These are phyloP conservation scores for Carollia perspicillata DNA, from an alignment of 2,113 vertebrate genomes.

Conservation along the genomic window DNA sequence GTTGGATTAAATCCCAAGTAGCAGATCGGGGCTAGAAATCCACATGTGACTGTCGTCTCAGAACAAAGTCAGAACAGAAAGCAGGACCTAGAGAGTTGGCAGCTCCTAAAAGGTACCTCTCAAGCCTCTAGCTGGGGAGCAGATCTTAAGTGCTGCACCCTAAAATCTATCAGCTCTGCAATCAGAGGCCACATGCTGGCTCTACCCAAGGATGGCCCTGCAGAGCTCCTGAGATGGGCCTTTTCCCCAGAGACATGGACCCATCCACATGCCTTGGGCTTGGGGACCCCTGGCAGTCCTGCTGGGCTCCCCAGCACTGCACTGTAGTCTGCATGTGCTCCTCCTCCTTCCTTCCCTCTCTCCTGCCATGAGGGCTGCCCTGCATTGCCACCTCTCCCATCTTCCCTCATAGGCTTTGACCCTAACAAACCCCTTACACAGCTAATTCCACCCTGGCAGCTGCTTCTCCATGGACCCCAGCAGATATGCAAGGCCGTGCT, in stretches of 20 bases:
- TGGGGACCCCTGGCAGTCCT: background rate
- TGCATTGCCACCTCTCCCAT: accelerated
- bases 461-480: background rate
- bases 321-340: background rate
- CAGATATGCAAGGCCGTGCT: background rate
- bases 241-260: background rate
- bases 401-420: background rate
- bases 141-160: background rate
- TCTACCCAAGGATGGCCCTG: background rate
- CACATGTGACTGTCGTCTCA: background rate
- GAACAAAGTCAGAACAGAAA: background rate
- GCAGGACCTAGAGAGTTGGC: background rate
- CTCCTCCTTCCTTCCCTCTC: background rate
- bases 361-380: no score
- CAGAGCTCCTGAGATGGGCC: background rate
- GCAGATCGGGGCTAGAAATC: background rate
- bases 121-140: background rate
- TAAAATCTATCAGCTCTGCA: background rate
- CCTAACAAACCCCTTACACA: background rate
- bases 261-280: background rate
- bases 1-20: background rate
- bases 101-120: background rate
- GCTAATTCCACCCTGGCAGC: background rate
- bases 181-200: background rate
- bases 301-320: background rate